Evolutionary conservation across 1,140 invertebrate species (phyloP).

Genomic region (Aleiodes sp.): DNA sequence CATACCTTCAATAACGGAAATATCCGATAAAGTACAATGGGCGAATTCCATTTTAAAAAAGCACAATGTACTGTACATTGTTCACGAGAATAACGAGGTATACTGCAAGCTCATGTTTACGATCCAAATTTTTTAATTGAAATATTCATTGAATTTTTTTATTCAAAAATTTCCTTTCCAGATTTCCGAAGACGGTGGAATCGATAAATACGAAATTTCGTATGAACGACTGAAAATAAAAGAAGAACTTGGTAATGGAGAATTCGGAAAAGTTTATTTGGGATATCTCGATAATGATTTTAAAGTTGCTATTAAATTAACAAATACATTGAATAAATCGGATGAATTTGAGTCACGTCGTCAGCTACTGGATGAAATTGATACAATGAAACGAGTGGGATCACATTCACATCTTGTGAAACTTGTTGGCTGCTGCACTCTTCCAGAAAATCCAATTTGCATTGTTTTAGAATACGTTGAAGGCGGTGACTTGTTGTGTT

Average conservation of each 20-base stretch:
- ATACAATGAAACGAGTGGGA: constrained; percentile 81
- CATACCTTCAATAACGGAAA: constrained; percentile 24
- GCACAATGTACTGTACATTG: constrained; percentile 63
- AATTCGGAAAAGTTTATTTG: constrained; percentile 77
- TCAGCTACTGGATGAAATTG: constrained; percentile 80
- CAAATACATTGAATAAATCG: constrained; percentile 63
- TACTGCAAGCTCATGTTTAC: constrained; percentile 31
- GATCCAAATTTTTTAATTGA: too few relatives aligned
- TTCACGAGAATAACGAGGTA: constrained; percentile 66
- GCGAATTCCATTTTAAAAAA: constrained; percentile 46
- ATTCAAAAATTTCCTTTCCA: too few relatives aligned
- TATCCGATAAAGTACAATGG: constrained; percentile 36
- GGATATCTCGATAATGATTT: constrained; percentile 68
- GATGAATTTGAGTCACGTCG: constrained; percentile 69
- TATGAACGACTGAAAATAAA: constrained; percentile 67
- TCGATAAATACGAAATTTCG: constrained; percentile 65
- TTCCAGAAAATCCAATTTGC: constrained; percentile 70
- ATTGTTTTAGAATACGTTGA: constrained; percentile 84
- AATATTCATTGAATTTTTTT: too few relatives aligned
- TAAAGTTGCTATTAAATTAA: constrained; percentile 78
- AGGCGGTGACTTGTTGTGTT: constrained; percentile 79
- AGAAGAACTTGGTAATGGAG: constrained; percentile 75
- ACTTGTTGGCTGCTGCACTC: constrained; percentile 81
- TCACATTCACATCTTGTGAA: constrained; percentile 81
- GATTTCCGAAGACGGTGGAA: not conserved